phyloP scores from a whole-genome alignment of 2,888 invertebrate species.

The Phyllotreta cruciferae region DNA sequence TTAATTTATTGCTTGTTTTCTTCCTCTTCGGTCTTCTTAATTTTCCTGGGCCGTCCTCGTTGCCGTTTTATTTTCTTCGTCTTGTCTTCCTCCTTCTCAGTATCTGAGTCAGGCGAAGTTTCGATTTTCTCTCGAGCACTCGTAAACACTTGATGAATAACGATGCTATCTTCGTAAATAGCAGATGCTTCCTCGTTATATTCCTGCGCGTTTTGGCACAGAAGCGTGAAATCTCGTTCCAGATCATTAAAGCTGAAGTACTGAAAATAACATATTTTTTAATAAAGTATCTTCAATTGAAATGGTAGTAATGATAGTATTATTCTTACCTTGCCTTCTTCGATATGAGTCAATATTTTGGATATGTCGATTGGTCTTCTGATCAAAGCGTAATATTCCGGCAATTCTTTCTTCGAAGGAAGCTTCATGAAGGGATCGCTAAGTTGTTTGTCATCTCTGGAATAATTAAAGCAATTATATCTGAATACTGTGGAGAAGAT shows the following conservation, averaged over 20 bases:
- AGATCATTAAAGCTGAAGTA: slow-evolving; percentile 86
- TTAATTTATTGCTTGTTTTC: slow-evolving; percentile 54
- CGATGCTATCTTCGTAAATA: slow-evolving; percentile 96
- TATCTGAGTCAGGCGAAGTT: slow-evolving; percentile 60
- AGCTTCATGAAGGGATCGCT: slow-evolving; percentile 96
- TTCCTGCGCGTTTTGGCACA: slow-evolving; percentile 96
- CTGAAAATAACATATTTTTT: slow-evolving; percentile 59
- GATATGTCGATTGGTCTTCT: slow-evolving; percentile 95
- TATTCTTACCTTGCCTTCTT: slow-evolving; percentile 77
- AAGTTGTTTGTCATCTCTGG: slow-evolving; percentile 81
- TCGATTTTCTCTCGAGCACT: slow-evolving; percentile 69
- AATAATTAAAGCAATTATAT: slow-evolving; percentile 18
- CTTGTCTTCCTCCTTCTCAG: slow-evolving; percentile 60
- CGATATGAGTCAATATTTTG: slow-evolving; percentile 88
- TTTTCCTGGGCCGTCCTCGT: slow-evolving; percentile 48
- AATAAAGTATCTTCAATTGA: too few relatives aligned
- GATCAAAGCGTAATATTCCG: slow-evolving; percentile 97
- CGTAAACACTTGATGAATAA: slow-evolving; percentile 84
- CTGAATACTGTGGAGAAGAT: slow-evolving; percentile 1
- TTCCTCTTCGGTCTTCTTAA: slow-evolving; percentile 24
- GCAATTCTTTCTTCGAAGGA: slow-evolving; percentile 89
- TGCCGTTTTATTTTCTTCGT: slow-evolving; percentile 55
- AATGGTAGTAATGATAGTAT: too few relatives aligned
- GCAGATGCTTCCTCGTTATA: slow-evolving; percentile 96
- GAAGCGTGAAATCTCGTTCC: slow-evolving; percentile 90